These are phyloP conservation scores for Zonotrichia leucophrys DNA, from an alignment of 2,113 vertebrate species.

Conservation along the genomic window DNA sequence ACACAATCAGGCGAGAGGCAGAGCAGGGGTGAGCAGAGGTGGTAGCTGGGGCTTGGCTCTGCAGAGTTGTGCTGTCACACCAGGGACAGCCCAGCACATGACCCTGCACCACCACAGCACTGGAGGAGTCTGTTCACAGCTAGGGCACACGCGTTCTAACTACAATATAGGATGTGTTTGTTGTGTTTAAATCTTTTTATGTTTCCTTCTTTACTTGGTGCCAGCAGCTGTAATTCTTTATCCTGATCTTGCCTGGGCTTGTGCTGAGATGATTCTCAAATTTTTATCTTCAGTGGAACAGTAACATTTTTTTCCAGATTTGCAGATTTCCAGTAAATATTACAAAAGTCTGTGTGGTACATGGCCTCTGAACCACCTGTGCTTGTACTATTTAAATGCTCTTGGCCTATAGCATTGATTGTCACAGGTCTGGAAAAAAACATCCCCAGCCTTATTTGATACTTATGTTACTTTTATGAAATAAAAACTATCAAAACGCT, in stretches of 20 bases:
- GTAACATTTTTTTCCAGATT: not conserved
- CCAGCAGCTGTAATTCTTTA: not conserved
- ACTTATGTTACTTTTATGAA: not conserved
- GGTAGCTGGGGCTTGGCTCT: rapidly evolving
- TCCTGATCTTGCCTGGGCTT: not conserved
- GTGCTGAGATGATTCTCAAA: not conserved
- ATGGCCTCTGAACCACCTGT: not conserved
- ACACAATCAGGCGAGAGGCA: not conserved
- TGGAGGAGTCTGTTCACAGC: not conserved
- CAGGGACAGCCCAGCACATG: rapidly evolving
- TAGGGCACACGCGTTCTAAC: rapidly evolving
- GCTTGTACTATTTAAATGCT: not conserved
- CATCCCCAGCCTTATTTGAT: not conserved
- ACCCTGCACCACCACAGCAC: not conserved
- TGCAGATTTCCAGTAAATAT: not conserved
- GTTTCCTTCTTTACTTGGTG: not conserved
- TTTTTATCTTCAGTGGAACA: not conserved
- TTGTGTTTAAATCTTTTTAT: not conserved
- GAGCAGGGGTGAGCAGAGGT: not conserved
- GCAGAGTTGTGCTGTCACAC: not conserved
- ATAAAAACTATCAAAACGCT: rapidly evolving
- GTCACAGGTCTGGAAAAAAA: rapidly evolving
- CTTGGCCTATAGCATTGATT: not conserved
- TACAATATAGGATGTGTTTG: rapidly evolving
- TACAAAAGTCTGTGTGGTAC: not conserved